Percentiles rank a stretch among this genome's conserved stretches.
phyloP scores from a whole-genome alignment of 2,888 invertebrate species.

The Adineta ricciae region DNA sequence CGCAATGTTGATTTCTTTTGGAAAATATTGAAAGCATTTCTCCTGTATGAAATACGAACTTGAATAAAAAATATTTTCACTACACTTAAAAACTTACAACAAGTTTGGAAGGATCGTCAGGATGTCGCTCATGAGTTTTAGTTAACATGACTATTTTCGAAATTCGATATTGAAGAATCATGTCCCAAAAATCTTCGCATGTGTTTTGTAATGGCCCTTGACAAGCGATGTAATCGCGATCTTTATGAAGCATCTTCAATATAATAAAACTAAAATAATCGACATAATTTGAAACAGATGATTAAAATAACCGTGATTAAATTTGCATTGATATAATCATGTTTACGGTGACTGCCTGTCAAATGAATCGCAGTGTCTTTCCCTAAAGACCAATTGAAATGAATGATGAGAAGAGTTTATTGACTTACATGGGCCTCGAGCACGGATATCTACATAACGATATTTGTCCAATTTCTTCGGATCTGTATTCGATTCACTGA shows the following conservation, averaged over 20 bases:
- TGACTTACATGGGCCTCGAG: background rate
- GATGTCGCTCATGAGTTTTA: background rate
- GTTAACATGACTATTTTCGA: background rate
- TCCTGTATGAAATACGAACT: too few relatives aligned
- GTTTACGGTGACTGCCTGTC: background rate
- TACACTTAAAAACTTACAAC: too few relatives aligned
- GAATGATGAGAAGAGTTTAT: background rate
- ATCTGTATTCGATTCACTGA: too few relatives aligned
- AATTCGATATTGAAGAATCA: slow-evolving; percentile 35
- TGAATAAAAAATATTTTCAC: too few relatives aligned
- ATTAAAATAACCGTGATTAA: slow-evolving; percentile 72
- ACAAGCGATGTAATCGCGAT: slow-evolving; percentile 90
- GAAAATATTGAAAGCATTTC: too few relatives aligned
- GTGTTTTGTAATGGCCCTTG: slow-evolving; percentile 89
- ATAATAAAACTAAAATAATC: slow-evolving; percentile 64
- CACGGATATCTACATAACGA: background rate
- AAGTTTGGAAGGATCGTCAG: too few relatives aligned
- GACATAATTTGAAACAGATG: slow-evolving; percentile 51
- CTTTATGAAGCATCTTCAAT: slow-evolving; percentile 66
- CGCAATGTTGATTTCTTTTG: too few relatives aligned
- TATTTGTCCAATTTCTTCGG: too few relatives aligned
- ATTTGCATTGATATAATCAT: slow-evolving; percentile 92
- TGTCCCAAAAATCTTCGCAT: slow-evolving; percentile 80
- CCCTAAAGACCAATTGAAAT: background rate
- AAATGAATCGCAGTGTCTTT: background rate